Base-by-base conservation (phyloP, 2,888 invertebrate genomes). In the Agrotis exclamationis region DNA sequence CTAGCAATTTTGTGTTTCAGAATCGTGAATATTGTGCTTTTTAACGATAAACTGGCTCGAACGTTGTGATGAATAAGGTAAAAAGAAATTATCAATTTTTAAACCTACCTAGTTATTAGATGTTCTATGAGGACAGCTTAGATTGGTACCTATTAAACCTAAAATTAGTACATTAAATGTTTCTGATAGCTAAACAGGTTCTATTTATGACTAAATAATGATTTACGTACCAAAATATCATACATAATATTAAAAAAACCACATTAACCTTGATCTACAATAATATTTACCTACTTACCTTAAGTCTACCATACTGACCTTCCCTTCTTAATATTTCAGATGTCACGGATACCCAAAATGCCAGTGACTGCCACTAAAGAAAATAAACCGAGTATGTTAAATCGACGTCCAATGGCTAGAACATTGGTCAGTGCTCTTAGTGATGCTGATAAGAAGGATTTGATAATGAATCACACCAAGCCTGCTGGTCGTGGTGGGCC, bases 261-360 rank as follows among this genome's bases (percentile, higher is more conserved):
- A 33, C 33, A 39, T 1, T 11, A 39, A 39, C 9, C 11, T 4
- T 18, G 9, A 1, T 9, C 7, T 24, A 7, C 16, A 7, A 24
- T 24, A 53, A 28, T 54, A 33, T 56, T 33, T n/a, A 33, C n/a
- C 0, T 18, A 18, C n/a, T n/a, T n/a, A 1, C 7, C n/a, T n/a
- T 16, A 24, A 22, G 2, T 28, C 18, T 18, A 54, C 18, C 33
- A 33, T 33, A 33, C 33, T 28, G 3, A 28, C 28, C 18, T 1
- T n/a, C 4, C 6, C n/a, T 56, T 54, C 11, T 33, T n/a, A 56
- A 14, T 56, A 20, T 56, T 94, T 51, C 92, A 95, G 95, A 96
- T 96, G 96, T 95, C 96, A 48, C 92, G 94, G 86, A 96, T 95
- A 89, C 95, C 96, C 9, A 96, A 95, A 89, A 82, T 93, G 59